Percentiles rank a stretch among this genome's conserved stretches.
These are phyloP conservation scores for Macropodus opercularis DNA, from an alignment of 2,797 vertebrate species.

Conservation along the genomic window DNA sequence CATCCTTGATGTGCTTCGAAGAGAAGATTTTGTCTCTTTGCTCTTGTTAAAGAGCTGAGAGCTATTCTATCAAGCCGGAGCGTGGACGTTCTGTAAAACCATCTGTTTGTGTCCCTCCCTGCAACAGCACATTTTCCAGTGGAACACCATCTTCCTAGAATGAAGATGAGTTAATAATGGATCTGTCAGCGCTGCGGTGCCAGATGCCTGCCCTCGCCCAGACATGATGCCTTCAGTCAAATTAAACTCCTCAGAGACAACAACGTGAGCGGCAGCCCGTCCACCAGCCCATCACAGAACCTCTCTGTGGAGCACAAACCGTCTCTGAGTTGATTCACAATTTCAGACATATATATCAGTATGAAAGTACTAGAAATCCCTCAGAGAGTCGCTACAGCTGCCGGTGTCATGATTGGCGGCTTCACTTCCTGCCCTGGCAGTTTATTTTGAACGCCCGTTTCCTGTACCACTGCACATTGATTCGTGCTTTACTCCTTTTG, in stretches of 20 bases:
- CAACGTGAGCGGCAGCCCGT: constrained; percentile 21
- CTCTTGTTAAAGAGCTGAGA: constrained; percentile 23
- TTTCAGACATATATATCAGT: constrained; percentile 29
- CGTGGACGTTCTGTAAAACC: constrained; percentile 4
- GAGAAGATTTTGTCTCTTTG: constrained; percentile 20
- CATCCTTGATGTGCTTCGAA: constrained; percentile 19
- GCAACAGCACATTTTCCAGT: constrained; percentile 35
- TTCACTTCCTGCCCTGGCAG: no score
- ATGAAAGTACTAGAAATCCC: constrained; percentile 34
- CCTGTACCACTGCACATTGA: no score
- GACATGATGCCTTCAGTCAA: constrained; percentile 26
- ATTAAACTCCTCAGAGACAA: constrained; percentile 38
- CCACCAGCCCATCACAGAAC: constrained; percentile 16
- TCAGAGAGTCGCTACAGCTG: no score
- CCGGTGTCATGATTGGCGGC: no score
- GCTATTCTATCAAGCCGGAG: constrained; percentile 1
- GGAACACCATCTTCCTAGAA: constrained; percentile 25
- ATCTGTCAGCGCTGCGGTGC: constrained; percentile 35
- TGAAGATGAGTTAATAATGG: constrained; percentile 64
- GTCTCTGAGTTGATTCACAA: no score
- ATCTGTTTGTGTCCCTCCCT: constrained; percentile 10
- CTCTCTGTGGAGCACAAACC: constrained; percentile 5
- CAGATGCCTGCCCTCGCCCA: constrained; percentile 21
- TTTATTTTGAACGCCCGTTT: no score
- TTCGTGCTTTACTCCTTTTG: no score